These are phyloP conservation scores for Cercocebus atys DNA, from an alignment of 2,113 vertebrate genomes.

Conservation along the genomic window DNA sequence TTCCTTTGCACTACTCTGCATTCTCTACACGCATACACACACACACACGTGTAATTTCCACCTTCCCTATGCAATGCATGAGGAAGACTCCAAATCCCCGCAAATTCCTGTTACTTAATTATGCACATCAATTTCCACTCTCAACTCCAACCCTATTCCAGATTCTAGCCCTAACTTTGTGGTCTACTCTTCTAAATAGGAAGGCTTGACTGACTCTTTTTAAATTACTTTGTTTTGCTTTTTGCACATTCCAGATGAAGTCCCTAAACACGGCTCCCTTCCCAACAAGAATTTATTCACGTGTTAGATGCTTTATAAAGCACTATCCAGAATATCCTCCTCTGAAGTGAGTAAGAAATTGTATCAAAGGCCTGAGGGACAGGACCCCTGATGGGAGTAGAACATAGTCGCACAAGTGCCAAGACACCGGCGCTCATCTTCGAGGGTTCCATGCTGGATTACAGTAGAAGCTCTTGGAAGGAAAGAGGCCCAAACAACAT, in stretches of 20 bases:
- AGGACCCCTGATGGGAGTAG: neutral
- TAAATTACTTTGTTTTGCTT: neutral
- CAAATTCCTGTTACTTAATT: neutral
- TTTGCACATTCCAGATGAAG: neutral
- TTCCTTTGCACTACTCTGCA: neutral
- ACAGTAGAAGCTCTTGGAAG: neutral
- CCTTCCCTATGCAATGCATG: neutral
- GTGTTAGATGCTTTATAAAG: neutral
- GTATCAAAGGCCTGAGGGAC: neutral
- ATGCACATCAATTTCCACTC: neutral
- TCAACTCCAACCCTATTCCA: neutral
- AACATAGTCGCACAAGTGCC: fast-evolving
- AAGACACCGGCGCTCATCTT: fast-evolving
- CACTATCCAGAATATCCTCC: neutral
- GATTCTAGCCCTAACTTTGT: neutral
- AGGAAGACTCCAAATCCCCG: neutral
- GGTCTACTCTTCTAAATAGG: neutral
- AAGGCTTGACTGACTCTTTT: neutral
- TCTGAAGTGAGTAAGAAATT: neutral
- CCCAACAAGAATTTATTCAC: neutral
- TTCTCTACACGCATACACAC: neutral
- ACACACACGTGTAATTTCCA: neutral
- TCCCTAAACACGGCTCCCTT: neutral
- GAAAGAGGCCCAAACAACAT: neutral
- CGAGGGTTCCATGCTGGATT: fast-evolving